A percentile compares a stretch with the other conserved stretches of the same genome.
Conservation (phyloP, 2,888 invertebrate species). For the Lordiphosa andalusiaca region DNA sequence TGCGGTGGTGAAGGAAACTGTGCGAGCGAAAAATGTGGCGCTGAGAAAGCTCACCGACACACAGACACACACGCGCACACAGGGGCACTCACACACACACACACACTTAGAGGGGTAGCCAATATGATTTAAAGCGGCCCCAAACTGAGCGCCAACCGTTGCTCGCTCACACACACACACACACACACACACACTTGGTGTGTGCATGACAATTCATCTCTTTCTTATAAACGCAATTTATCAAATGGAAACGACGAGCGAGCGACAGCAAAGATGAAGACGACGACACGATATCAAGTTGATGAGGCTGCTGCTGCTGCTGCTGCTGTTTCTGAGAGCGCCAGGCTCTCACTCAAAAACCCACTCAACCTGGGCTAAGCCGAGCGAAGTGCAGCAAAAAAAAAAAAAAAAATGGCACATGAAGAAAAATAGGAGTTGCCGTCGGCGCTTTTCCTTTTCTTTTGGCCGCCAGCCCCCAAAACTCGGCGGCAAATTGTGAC, state of each 20-base stretch:
- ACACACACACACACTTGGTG: constrained; percentile 38
- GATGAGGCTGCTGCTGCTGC: constrained; percentile 45
- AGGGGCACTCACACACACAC: constrained; percentile 12
- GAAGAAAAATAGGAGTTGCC: constrained; percentile 78
- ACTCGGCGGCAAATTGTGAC: constrained; percentile 29
- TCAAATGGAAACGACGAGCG: constrained; percentile 78
- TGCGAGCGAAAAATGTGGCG: constrained; percentile 56
- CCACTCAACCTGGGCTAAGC: constrained; percentile 20
- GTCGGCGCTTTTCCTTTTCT: constrained; percentile 55
- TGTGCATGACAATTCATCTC: constrained; percentile 80
- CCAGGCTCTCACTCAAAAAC: constrained; percentile 25
- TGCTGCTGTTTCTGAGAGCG: constrained; percentile 12
- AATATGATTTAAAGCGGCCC: constrained; percentile 74
- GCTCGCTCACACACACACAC: constrained; percentile 50
- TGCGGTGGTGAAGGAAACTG: constrained; percentile 5
- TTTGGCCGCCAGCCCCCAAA: constrained; percentile 40
- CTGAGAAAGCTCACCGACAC: constrained; percentile 51
- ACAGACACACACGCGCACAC: constrained; percentile 11
- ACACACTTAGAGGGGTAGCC: constrained; percentile 55
- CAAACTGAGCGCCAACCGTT: constrained; percentile 64
- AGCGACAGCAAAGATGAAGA: constrained; percentile 77
- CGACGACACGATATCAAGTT: constrained; percentile 76
- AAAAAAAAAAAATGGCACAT: constrained; percentile 55
- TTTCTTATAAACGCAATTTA: constrained; percentile 80
- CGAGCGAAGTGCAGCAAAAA: constrained; percentile 10